Conservation (phyloP, 30 jellyfish, hydroid and myxozoan genomes). For the Clytia hemisphaerica region DNA sequence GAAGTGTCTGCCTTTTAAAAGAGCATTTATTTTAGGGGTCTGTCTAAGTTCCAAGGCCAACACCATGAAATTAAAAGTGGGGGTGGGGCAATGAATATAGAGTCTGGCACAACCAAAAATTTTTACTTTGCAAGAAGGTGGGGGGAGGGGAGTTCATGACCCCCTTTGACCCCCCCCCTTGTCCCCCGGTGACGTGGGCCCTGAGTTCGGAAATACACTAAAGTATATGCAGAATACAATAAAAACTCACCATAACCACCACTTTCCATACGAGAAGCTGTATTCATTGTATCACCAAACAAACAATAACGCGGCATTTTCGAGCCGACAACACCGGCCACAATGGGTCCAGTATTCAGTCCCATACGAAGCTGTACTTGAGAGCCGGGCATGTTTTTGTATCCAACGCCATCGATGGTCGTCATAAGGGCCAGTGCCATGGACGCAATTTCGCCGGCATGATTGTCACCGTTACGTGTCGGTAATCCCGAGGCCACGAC, state of each 20-base stretch:
- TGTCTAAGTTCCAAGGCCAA: no score
- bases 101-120: no score
- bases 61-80: no score
- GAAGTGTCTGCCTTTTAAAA: no score
- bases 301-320: slow-evolving; percentile 88
- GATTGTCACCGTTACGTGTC: slow-evolving; percentile 51
- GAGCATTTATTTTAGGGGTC: no score
- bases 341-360: slow-evolving; percentile 80
- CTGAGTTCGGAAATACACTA: no score
- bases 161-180: no score
- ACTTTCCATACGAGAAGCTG: slow-evolving; percentile 84
- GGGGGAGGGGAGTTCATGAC: no score
- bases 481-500: slow-evolving; percentile 63
- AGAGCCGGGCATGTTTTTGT: slow-evolving; percentile 44
- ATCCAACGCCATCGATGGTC: slow-evolving; percentile 36
- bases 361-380: slow-evolving; percentile 58
- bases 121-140: no score
- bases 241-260: slow-evolving; percentile 55
- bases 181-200: no score
- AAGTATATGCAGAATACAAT: no score
- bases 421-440: slow-evolving; percentile 39
- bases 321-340: slow-evolving; percentile 90
- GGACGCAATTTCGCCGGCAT: slow-evolving; percentile 56
- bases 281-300: slow-evolving; percentile 88
- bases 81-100: no score